Conservation (phyloP, 2,888 invertebrate genomes). For the Megamerina dolium region DNA sequence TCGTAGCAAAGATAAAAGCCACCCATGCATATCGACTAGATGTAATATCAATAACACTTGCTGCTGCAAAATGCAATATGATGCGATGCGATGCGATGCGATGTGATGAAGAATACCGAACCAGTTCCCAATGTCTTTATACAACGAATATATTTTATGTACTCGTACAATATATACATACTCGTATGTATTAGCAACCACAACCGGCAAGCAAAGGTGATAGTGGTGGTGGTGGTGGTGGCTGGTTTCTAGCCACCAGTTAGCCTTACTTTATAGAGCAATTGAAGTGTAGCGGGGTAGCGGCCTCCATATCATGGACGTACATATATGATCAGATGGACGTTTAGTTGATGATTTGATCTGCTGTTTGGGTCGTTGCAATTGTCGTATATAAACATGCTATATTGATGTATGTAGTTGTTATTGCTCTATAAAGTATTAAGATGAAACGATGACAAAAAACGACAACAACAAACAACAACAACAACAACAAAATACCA, state of each 20-base stretch:
- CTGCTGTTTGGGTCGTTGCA: not conserved
- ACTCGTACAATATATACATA: not conserved
- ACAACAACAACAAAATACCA: not conserved
- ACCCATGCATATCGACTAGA: too few species aligned
- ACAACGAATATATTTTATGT: constrained; percentile 14
- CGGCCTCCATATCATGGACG: too few species aligned
- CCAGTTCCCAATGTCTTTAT: constrained; percentile 43
- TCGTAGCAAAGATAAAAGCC: too few species aligned
- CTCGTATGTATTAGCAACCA: constrained; percentile 12
- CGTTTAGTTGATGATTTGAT: not conserved
- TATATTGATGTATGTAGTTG: constrained; percentile 16
- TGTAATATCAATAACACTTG: constrained; percentile 40
- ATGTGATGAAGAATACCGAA: constrained; percentile 34
- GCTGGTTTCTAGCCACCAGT: too few species aligned
- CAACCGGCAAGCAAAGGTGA: too few species aligned
- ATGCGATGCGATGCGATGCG: not conserved
- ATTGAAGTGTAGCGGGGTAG: too few species aligned
- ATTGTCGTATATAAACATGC: constrained; percentile 1
- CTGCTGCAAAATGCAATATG: constrained; percentile 13
- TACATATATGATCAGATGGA: not conserved
- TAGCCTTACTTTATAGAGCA: too few species aligned
- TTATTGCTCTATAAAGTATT: too few species aligned
- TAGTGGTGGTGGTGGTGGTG: too few species aligned
- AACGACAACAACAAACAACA: not conserved
- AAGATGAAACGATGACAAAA: too few species aligned